Percentiles rank a stretch among this genome's conserved stretches.
These are phyloP conservation scores for Ranitomeya variabilis DNA, from an alignment of 2,113 vertebrate genomes.

Conservation along the genomic window DNA sequence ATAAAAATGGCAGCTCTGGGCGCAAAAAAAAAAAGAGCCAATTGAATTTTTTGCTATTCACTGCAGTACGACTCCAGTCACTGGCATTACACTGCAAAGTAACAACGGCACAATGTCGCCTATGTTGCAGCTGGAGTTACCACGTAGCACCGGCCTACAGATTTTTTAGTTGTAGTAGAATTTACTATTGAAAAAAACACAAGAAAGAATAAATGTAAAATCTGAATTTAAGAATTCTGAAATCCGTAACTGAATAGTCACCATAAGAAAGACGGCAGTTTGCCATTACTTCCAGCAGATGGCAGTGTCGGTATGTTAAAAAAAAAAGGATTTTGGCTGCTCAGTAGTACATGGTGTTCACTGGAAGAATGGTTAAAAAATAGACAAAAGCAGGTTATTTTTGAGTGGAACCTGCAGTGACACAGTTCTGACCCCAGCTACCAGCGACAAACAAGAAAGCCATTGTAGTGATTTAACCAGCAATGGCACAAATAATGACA, in stretches of 20 bases:
- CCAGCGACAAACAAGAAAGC: slow-evolving; percentile 21
- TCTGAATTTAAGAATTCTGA: not conserved
- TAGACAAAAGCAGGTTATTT: slow-evolving; percentile 32
- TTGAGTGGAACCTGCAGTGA: not conserved
- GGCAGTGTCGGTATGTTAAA: slow-evolving; percentile 23
- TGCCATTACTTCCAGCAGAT: slow-evolving; percentile 19
- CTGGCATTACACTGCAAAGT: too few relatives aligned
- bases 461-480: slow-evolving; percentile 36
- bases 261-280: not conserved
- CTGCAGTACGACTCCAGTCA: too few relatives aligned
- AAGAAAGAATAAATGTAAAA: not conserved
- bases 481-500: slow-evolving; percentile 41
- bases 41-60: too few relatives aligned
- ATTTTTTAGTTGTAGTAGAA: too few relatives aligned
- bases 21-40: too few relatives aligned
- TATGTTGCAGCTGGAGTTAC: too few relatives aligned
- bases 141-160: too few relatives aligned
- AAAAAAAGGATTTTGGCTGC: not conserved
- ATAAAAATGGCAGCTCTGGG: too few relatives aligned
- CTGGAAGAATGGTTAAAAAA: slow-evolving; percentile 17
- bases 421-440: slow-evolving; percentile 17
- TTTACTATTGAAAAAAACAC: not conserved
- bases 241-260: not conserved
- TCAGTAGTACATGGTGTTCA: not conserved
- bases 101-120: too few relatives aligned